phyloP scores from a whole-genome alignment of 2,888 invertebrate species.

The Portevinia maculata region DNA sequence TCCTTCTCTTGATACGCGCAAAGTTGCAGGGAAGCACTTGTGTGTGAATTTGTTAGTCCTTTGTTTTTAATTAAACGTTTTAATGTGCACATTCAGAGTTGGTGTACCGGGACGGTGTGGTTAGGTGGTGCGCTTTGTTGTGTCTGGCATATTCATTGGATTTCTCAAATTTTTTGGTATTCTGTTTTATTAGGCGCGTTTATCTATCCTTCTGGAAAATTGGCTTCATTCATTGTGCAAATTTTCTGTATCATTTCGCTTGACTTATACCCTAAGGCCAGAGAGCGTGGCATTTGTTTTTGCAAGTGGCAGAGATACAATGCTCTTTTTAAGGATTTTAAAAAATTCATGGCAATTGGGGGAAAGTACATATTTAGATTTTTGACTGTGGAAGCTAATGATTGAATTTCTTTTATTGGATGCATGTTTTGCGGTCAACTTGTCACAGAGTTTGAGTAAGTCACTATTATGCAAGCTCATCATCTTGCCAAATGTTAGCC shows the following conservation, averaged over 20 bases:
- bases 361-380: no score
- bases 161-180: background rate
- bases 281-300: background rate
- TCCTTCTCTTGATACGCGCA: background rate
- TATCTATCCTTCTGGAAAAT: slow-evolving; percentile 7
- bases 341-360: no score
- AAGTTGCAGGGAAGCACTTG: slow-evolving; percentile 9
- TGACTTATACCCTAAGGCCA: slow-evolving; percentile 11
- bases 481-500: no score
- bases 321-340: slow-evolving; percentile 9
- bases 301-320: slow-evolving; percentile 4
- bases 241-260: slow-evolving; percentile 32
- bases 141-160: slow-evolving; percentile 21
- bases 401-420: no score
- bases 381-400: no score
- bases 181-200: background rate
- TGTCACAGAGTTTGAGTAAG: no score
- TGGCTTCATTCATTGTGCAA: slow-evolving; percentile 26
- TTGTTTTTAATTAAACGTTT: slow-evolving; percentile 61
- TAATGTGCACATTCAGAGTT: slow-evolving; percentile 11
- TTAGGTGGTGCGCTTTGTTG: slow-evolving; percentile 11
- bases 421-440: no score
- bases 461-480: no score
- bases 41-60: slow-evolving; percentile 36
- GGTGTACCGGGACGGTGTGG: background rate